Percentiles rank a stretch among this genome's conserved stretches.
phyloP scores from a whole-genome alignment of 2,113 vertebrate species.

The Actenoides lindsayi region DNA sequence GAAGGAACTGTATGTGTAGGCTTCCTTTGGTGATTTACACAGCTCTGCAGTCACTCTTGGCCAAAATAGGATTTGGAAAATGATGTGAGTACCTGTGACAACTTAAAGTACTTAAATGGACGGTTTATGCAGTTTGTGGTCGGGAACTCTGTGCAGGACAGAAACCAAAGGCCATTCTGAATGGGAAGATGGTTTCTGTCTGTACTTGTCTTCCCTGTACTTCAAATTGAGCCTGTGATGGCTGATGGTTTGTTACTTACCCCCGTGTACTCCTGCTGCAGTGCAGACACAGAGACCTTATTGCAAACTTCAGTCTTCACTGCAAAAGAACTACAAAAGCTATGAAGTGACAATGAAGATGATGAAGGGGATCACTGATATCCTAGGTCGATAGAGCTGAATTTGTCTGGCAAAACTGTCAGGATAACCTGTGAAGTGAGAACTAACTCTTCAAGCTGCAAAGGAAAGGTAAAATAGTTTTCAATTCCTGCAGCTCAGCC shows the following conservation, averaged over 20 bases:
- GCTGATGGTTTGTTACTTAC: background rate
- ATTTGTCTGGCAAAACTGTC: background rate
- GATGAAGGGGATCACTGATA: background rate
- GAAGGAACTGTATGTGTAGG: background rate
- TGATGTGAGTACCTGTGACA: background rate
- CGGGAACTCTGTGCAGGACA: background rate
- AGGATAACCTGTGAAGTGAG: background rate
- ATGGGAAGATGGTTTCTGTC: background rate
- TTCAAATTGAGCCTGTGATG: background rate
- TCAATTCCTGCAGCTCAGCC: background rate
- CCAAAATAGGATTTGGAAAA: background rate
- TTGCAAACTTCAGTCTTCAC: background rate
- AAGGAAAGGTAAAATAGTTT: background rate
- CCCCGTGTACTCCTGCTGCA: background rate
- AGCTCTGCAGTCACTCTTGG: background rate
- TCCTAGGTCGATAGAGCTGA: background rate
- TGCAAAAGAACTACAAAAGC: background rate
- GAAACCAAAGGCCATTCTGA: background rate
- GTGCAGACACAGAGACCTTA: background rate
- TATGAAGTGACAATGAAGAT: background rate
- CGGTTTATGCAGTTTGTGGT: accelerated
- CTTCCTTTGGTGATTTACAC: background rate
- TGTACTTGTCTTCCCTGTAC: background rate
- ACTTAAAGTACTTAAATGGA: background rate
- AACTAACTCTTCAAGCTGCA: background rate